A percentile compares a stretch with the other conserved stretches of the same genome.
Evolutionary conservation across 2,888 invertebrate species (phyloP).

Genomic region (Stenoptilia bipunctidactyla): DNA sequence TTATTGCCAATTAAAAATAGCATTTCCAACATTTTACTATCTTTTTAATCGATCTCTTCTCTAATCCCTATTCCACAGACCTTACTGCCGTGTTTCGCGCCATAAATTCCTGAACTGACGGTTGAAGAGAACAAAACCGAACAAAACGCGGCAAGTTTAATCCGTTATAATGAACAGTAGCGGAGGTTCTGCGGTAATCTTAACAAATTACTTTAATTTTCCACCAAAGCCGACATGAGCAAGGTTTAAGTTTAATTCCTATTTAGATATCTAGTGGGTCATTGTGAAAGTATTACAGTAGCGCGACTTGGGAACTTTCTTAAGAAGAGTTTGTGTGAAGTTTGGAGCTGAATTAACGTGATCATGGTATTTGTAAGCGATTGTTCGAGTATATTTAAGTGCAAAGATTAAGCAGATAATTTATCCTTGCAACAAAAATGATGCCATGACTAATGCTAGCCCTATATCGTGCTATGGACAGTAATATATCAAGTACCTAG

Average conservation of each 20-base stretch:
- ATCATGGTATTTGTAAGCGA: background rate
- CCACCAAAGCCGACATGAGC: conserved; percentile 7
- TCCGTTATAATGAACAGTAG: conserved; percentile 9
- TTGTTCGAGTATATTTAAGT: background rate
- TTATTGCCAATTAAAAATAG: too few relatives aligned
- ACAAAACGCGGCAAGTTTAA: conserved; percentile 5
- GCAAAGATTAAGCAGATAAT: background rate
- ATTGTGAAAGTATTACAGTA: background rate
- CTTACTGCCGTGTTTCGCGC: too few relatives aligned
- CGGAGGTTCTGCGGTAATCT: conserved; percentile 25
- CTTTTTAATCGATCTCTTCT: too few relatives aligned
- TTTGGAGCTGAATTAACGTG: background rate
- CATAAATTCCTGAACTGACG: background rate
- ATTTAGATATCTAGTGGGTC: background rate
- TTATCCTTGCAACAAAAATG: background rate
- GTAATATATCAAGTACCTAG: too few relatives aligned
- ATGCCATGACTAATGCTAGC: too few relatives aligned
- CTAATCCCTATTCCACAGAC: too few relatives aligned
- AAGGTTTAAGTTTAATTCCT: conserved; percentile 11
- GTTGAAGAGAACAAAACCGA: conserved; percentile 3
- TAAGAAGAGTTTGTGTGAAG: background rate
- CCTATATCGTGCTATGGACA: too few relatives aligned
- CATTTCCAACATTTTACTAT: too few relatives aligned
- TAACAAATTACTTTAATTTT: conserved; percentile 34
- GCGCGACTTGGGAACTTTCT: background rate